These are phyloP conservation scores for Turdus rufiventris DNA, from an alignment of 2,113 vertebrate species.

Conservation along the genomic window DNA sequence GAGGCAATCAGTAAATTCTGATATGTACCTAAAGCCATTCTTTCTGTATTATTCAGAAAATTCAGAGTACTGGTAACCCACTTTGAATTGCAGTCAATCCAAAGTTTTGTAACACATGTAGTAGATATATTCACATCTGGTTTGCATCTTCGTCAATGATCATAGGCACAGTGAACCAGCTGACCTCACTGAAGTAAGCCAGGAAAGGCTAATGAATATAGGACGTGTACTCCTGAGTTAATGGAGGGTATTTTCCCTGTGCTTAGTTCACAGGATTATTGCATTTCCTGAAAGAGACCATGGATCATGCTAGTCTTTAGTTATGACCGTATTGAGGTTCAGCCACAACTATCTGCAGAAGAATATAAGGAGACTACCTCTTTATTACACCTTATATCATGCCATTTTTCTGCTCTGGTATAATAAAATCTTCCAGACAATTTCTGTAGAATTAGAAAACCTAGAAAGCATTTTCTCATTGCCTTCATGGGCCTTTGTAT, in stretches of 20 bases:
- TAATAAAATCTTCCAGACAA: neutral
- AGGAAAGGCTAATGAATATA: neutral
- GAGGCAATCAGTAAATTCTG: neutral
- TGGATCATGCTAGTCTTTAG: no score
- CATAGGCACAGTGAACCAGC: neutral
- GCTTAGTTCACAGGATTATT: neutral
- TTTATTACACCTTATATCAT: neutral
- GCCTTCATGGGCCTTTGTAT: neutral
- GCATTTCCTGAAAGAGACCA: neutral
- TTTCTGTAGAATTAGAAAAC: neutral
- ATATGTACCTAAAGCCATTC: neutral
- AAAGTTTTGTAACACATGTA: neutral
- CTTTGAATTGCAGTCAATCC: rapidly evolving
- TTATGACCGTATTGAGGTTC: neutral
- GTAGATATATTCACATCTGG: neutral
- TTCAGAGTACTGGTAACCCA: neutral
- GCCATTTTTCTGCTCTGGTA: neutral
- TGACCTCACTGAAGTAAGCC: neutral
- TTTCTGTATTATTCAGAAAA: neutral
- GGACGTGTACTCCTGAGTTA: neutral
- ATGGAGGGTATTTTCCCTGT: neutral
- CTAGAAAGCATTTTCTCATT: neutral
- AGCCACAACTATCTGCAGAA: neutral
- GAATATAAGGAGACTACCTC: neutral
- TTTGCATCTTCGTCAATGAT: neutral